Evolutionary conservation across 2,888 invertebrate genomes (phyloP), one percentile per base, ranked within the genome.

Genomic region (Trachelus tabidus): DNA sequence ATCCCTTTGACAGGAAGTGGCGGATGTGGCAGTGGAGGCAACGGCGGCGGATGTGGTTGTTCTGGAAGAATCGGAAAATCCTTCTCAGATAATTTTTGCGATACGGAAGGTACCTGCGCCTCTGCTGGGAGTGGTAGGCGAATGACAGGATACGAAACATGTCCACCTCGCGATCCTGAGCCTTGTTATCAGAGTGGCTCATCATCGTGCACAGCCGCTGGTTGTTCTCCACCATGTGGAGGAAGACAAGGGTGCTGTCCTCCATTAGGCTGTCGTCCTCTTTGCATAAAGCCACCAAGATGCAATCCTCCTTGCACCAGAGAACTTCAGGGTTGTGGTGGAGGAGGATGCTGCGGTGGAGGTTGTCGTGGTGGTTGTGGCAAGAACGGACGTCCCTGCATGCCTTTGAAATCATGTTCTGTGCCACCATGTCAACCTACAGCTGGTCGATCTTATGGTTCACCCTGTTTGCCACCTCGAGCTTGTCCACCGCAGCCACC

Each of bases 321-420:
- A 12, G 83, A 84, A 23, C 34, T 78, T 68, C 83, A 80, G 76
- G 79, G 83, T 73, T 89, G 89, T 75, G 87, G 87, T 11, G 83
- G 85, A 23, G 87, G 89, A 68, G 88, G 89, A 81, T 87, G 84
- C 76, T 89, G 90, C 79, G 88, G 88, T n/a, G 76, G 85, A 74
- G 88, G 90, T 80, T 88, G 89, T 79, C 85, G 87, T 31, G 88
- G 88, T 73, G 85, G 89, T 77, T 88, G 89, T 77, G 88, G 87
- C 73, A 87, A 87, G 80, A 82, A 86, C 30, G 88, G 87, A 33
- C 88, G 86, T 75, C 83, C 79, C 12, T 89, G 87, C 81, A 79
- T 85, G 79, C 87, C 88, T 6, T 69, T 82, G 30, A 86, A 80
- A 80, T 80, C 85, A 6, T 88, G 85, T 79, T 73, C 78, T 76